phyloP scores from a whole-genome alignment of 1,140 invertebrate species.

The Capitella teleta region DNA sequence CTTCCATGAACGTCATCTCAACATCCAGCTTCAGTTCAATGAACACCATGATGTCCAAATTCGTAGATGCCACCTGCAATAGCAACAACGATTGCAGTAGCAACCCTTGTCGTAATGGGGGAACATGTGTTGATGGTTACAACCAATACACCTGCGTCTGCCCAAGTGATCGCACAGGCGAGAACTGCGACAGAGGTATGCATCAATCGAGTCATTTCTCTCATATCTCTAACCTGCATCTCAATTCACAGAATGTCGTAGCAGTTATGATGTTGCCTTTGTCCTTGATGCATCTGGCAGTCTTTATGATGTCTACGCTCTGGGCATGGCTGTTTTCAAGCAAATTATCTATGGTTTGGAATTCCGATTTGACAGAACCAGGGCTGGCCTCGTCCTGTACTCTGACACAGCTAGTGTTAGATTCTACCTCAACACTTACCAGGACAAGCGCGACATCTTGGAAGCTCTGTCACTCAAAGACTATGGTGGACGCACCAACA shows the following conservation, averaged over 20 bases:
- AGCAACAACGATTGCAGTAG: slow-evolving; percentile 5
- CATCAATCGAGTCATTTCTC: no score
- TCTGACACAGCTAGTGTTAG: background rate
- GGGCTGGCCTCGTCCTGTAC: background rate
- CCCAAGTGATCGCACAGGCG: background rate
- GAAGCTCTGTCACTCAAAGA: slow-evolving; percentile 9
- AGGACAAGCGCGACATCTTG: background rate
- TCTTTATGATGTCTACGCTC: slow-evolving; percentile 6
- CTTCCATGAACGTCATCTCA: background rate
- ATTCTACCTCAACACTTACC: slow-evolving; percentile 3
- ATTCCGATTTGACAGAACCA: background rate
- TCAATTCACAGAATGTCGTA: no score
- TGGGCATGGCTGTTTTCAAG: background rate
- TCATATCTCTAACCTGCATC: no score
- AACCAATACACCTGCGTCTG: background rate
- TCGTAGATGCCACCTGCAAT: background rate
- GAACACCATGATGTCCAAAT: background rate
- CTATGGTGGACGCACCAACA: slow-evolving; percentile 11
- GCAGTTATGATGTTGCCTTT: slow-evolving; percentile 6
- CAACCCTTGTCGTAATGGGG: slow-evolving; percentile 10
- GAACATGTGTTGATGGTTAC: background rate
- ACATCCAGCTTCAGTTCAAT: background rate
- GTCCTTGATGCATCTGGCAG: slow-evolving; percentile 12
- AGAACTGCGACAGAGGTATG: slow-evolving; percentile 2
- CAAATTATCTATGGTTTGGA: slow-evolving; percentile 6